Evolutionary conservation across 2,888 invertebrate genomes (phyloP), one percentile per base, ranked within the genome.

Genomic region (Tachystola acroxantha): DNA sequence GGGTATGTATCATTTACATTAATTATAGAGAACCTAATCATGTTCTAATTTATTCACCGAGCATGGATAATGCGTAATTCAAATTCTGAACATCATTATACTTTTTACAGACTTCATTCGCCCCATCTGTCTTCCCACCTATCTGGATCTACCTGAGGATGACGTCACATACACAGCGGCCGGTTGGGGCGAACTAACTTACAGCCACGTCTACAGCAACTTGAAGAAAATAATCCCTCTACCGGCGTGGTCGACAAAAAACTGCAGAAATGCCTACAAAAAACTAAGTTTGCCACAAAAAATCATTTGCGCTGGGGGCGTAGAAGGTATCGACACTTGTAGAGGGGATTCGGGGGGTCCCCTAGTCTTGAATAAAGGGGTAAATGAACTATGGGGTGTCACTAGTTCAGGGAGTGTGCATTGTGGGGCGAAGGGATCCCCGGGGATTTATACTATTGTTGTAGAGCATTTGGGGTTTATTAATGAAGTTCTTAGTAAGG

Each of bases 261-360:
- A 36, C 0, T 76, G 78, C 32, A 31, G 51, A n/a, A 42, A 41
- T 1, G 48, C 51, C 0, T 72, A 67, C 38, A 46, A 45, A 2
- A 12, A 33, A 2, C 47, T 41, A 0, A 32, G 40, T 2, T 30
- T 77, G 0, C 69, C 74, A 0, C 34, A 57, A 1, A 47, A 57
- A 10, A 42, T 55, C 0, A 63, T 78, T 5, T 78, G 78, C 16
- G 78, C 79, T 0, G 78, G 78, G 0, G 78, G 77, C 0, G 45
- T 59, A 35, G 43, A 47, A 1, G 62, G 56, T 0, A 38, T 69
- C 0, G 78, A 78, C 12, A 70, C 72, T 0, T 78, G 78, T 42
- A 53, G 59, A 2, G 78, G 78, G 0, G 79, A 78, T 37, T 76
- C 77, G 0, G 78, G 78, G 0, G 77, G 78, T 0, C 79, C 78